Base-by-base conservation (phyloP, 2,797 vertebrate species). In the Simalia tracyae region DNA sequence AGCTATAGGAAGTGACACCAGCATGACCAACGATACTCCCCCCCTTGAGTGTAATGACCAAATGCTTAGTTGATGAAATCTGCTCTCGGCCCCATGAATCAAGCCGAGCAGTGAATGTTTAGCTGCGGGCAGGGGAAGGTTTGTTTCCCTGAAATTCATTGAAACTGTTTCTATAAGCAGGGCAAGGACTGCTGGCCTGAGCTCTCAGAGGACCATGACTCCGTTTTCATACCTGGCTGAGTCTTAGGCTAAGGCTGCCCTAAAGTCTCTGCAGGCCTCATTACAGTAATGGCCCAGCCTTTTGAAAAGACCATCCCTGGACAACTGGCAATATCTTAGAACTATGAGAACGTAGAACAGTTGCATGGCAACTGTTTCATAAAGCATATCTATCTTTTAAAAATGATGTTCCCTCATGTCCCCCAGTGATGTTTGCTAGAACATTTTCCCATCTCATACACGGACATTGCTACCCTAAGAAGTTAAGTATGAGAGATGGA, bases 101-200 rank as follows among this genome's bases (percentile, higher is more conserved):
- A 61, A 72, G 64, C 54, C 59, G 57, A 90, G 59, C 31, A 60
- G 11, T 54, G 64, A 84, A 64, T 85, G 24, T 46, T 92, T 42
- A 63, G 19, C 54, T 90, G 89, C 42, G 64, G 59, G 36, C 61
- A 6, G 3, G 14, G 28, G 46, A 63, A 28, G 11, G 10, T 94
- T 92, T 93, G 19, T 88, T 86, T 94, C 56, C 64, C 89, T 94
- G 31, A 92, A 91, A 93, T 87, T 24, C 84, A 57, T 90, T 94
- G 86, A 84, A 63, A 84, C 88, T 87, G 92, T 56, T 89, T 63
- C 56, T 93, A 42, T 91, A 92, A 93, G 68, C 28, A 84, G 42
- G 88, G 54, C 84, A 91, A 88, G 24, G 92, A 93, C 93, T 81
- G 92, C 68, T 93, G 66, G 42, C 72, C 87, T 63, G 72, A 87